A percentile compares a stretch with the other conserved stretches of the same genome.
Evolutionary conservation across 2,888 invertebrate species (phyloP).

Genomic region (Lamellibrachia columna): DNA sequence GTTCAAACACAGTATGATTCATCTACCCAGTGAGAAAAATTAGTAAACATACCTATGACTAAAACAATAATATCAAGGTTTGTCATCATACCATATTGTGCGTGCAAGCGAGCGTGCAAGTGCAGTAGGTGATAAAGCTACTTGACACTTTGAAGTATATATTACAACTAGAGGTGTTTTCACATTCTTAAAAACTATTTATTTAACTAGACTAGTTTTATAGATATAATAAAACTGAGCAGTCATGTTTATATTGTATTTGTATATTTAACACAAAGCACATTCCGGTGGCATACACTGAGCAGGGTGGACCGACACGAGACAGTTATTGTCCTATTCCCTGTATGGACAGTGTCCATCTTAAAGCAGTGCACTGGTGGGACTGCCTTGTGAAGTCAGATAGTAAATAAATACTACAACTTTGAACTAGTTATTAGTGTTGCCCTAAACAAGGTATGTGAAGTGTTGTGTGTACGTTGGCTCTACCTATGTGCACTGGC

Average conservation of each 20-base stretch:
- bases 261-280: neutral
- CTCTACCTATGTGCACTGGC: neutral
- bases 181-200: too few species aligned
- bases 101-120: neutral
- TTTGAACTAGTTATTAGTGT: neutral
- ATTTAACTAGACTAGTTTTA: too few species aligned
- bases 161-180: too few species aligned
- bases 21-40: neutral
- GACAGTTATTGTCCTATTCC: neutral
- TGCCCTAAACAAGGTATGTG: neutral
- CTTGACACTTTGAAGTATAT: too few species aligned
- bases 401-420: conserved; percentile 11
- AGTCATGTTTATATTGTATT: neutral
- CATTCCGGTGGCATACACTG: neutral
- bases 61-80: neutral
- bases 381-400: neutral
- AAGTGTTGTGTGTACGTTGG: neutral
- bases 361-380: neutral
- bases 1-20: neutral
- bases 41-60: neutral
- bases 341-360: neutral
- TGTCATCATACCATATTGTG: neutral
- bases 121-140: too few species aligned
- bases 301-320: neutral
- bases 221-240: neutral